Evolutionary conservation across 1,140 invertebrate genomes (phyloP), one percentile per base, ranked within the genome.

Genomic region (Heliconius eleuchia): DNA sequence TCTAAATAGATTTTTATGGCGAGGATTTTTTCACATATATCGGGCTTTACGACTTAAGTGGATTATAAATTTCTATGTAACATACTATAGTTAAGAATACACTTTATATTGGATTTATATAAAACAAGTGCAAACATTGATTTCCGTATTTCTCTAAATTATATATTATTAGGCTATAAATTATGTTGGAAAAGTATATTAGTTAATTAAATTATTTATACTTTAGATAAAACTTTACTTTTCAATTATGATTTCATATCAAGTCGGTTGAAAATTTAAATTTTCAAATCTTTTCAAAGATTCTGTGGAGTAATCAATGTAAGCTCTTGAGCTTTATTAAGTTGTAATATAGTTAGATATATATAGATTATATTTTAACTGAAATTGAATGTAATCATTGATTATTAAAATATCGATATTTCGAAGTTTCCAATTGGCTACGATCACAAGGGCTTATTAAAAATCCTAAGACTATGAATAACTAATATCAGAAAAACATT

Each of bases 1-100:
- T 39, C 79, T 76, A 71, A 80, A 80, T 80, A 80, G 79, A 70
- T 80, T 76, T 80, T 80, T 76, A 76, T 73, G 79, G 71, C 23
- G 46, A 13, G 37, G 55, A 46, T 72, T 80, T 80, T 72, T 66
- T 66, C 72, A 74, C 57, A 73, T 79, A 74, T 73, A 79, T 79
- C 78, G 34, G 46, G 60, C 73, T 79, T 79, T 74, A 79, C 78
- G 73, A 79, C 18, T 75, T 79, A 79, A 79, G 78, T 79, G 78
- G 73, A 74, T 79, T 79, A 71, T 76, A 76, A 70, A 55, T 66
- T 23, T 66, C 60, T 66, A 23, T 30, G 13, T 66, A 13, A 66
- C 23, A 66, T 18, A 57, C 55, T 66, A 66, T 16, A 18, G 13
- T 66, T 66, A 27, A 66, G 9, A 30, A 30, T 11, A 66, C 16